A percentile compares a stretch with the other conserved stretches of the same genome.
Conservation (phyloP, 2,888 invertebrate genomes). For the Andrena marginata region DNA sequence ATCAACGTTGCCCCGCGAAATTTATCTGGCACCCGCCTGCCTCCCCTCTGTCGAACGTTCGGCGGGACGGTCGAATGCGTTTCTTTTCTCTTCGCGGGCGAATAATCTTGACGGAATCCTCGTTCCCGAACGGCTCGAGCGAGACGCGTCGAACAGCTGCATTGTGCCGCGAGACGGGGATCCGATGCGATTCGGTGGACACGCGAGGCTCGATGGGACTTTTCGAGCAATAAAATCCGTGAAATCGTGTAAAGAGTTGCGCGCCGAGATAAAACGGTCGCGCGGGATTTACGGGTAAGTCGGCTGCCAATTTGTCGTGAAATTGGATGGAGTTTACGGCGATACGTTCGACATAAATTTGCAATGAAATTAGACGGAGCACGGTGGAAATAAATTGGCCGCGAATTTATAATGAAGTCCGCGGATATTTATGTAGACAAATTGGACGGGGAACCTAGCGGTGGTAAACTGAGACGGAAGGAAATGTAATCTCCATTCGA, state of each 20-base stretch:
- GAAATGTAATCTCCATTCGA: neutral
- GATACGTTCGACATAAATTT: constrained; percentile 25
- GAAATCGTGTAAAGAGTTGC: constrained; percentile 11
- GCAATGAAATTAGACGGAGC: constrained; percentile 10
- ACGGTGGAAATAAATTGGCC: constrained; percentile 16
- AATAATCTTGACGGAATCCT: neutral
- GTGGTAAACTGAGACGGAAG: neutral
- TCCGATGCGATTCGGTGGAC: neutral
- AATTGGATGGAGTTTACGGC: constrained; percentile 19
- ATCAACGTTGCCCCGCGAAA: neutral
- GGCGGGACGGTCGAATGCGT: too few species aligned
- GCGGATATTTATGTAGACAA: constrained; percentile 17
- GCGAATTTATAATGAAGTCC: constrained; percentile 11
- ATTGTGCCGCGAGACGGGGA: neutral
- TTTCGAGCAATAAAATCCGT: constrained; percentile 3
- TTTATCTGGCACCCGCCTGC: neutral
- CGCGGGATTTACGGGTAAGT: constrained; percentile 12
- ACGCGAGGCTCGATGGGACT: neutral
- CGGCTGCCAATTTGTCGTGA: constrained; percentile 25
- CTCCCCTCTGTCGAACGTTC: neutral
- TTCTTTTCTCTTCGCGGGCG: neutral
- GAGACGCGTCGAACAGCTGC: neutral
- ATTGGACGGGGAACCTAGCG: neutral
- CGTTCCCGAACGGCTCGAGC: neutral
- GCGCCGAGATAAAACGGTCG: constrained; percentile 2